phyloP scores from a whole-genome alignment of 2,113 vertebrate species.

The Crypturellus undulatus region DNA sequence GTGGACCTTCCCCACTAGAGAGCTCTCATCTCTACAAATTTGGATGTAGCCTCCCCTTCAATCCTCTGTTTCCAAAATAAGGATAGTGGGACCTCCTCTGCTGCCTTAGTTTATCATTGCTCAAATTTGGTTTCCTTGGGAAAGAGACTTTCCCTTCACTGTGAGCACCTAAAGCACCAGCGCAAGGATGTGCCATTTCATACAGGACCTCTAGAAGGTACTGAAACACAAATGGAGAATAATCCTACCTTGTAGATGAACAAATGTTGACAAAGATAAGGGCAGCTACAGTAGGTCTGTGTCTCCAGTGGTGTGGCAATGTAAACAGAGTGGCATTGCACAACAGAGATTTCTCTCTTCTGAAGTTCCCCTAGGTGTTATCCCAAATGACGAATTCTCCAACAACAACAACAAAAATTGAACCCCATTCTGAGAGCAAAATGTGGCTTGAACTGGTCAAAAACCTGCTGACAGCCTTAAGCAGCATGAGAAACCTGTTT shows the following conservation, averaged over 20 bases:
- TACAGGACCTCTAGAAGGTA: conserved; percentile 31
- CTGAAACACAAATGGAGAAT: conserved; percentile 42
- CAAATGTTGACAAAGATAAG: not conserved
- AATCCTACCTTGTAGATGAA: not conserved
- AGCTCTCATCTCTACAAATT: not conserved
- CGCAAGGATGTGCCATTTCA: not conserved
- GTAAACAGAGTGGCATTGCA: not conserved
- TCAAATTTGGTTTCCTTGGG: not conserved
- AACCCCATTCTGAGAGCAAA: conserved; percentile 33
- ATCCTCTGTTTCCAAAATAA: not conserved
- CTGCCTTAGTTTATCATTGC: not conserved
- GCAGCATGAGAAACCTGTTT: conserved; percentile 66
- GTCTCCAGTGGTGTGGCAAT: not conserved
- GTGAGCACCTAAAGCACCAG: not conserved
- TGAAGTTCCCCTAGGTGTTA: conserved; percentile 30
- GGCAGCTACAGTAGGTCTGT: not conserved
- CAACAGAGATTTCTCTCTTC: not conserved
- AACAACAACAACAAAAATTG: conserved; percentile 12
- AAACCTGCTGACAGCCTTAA: conserved; percentile 67
- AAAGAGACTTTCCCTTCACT: not conserved
- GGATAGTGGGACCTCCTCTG: not conserved
- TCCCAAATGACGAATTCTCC: conserved; percentile 44
- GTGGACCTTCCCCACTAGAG: not conserved
- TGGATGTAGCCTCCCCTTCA: not conserved
- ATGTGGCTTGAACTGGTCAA: conserved; percentile 39